These are phyloP conservation scores for Grammomys dolichurus DNA, from an alignment of 2,113 vertebrate species.

Conservation along the genomic window DNA sequence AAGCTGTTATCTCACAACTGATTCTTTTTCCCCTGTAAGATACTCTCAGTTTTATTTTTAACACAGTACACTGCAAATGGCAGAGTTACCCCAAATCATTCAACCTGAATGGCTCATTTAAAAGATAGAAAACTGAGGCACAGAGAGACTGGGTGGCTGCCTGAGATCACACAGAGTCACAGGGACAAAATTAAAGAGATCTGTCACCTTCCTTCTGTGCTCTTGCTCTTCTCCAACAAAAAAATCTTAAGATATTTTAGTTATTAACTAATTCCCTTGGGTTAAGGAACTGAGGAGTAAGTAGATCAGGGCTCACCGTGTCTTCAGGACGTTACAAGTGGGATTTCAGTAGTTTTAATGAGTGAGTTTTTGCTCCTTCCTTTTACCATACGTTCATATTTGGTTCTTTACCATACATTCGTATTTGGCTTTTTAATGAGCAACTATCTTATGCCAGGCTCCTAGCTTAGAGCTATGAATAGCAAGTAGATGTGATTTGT, in stretches of 20 bases:
- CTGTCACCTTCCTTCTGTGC: not conserved
- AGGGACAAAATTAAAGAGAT: not conserved
- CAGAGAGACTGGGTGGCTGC: not conserved
- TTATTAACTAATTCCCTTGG: not conserved
- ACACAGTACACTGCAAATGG: not conserved
- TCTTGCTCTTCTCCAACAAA: not conserved
- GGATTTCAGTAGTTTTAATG: not conserved
- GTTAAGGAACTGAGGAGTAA: not conserved
- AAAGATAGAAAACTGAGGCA: slow-evolving; percentile 14
- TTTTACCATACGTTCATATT: not conserved
- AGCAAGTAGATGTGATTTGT: not conserved
- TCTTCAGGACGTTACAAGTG: not conserved
- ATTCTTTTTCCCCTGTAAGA: not conserved
- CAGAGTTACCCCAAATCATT: not conserved
- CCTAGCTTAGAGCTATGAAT: not conserved
- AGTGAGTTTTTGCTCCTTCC: not conserved
- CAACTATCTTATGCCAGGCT: not conserved
- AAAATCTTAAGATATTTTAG: not conserved
- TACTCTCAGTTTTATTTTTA: not conserved
- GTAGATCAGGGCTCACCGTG: not conserved
- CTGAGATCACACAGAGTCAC: not conserved
- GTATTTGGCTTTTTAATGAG: not conserved
- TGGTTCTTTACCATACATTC: not conserved
- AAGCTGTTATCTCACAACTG: not conserved
- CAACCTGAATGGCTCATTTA: not conserved